Conservation (phyloP, 2,797 vertebrate genomes). For the Sphenodon punctatus region DNA sequence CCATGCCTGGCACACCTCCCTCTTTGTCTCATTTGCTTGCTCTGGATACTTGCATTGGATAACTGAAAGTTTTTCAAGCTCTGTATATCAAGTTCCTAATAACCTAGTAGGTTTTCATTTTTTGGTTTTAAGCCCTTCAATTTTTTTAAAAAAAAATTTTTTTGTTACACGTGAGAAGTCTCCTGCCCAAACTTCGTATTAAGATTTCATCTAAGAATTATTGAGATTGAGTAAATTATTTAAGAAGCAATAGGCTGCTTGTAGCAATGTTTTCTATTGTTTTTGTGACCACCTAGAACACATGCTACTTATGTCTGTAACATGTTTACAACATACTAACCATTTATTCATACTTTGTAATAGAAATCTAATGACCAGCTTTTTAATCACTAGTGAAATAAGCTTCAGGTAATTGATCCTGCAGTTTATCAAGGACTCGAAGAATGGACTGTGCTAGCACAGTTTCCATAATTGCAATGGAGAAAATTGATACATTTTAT, state of each 20-base stretch:
- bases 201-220: too few relatives aligned
- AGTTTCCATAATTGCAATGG: neutral
- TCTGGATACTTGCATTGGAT: neutral
- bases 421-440: neutral
- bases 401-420: neutral
- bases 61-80: neutral
- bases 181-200: too few relatives aligned
- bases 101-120: neutral
- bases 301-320: too few relatives aligned
- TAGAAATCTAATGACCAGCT: neutral
- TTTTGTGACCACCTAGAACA: too few relatives aligned
- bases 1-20: neutral
- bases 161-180: too few relatives aligned
- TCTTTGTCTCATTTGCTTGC: rapidly evolving
- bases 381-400: neutral
- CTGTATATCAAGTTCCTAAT: neutral
- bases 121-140: neutral
- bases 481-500: neutral
- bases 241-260: too few relatives aligned
- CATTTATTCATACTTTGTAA: too few relatives aligned
- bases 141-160: neutral
- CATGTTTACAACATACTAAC: too few relatives aligned
- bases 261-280: too few relatives aligned
- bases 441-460: neutral
- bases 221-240: too few relatives aligned